Conservation (phyloP, 2,888 invertebrate genomes). For the Chaetogeoica ovagalla region DNA sequence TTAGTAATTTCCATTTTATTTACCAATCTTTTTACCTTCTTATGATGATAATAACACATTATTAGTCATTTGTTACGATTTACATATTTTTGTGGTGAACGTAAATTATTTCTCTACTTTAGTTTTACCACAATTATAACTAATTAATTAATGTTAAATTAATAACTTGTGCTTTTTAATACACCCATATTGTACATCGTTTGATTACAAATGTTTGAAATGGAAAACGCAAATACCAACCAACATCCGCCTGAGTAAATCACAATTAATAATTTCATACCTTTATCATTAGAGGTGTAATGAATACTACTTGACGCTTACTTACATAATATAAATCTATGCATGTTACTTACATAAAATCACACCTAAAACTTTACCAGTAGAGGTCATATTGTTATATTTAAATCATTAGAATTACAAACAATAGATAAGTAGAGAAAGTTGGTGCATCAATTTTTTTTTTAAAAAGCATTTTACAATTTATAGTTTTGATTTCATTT, state of each 20-base stretch:
- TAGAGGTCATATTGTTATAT: no score
- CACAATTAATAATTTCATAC: background rate
- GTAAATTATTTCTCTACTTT: no score
- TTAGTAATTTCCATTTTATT: background rate
- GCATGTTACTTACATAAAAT: background rate
- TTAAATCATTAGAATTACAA: no score
- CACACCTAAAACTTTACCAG: background rate
- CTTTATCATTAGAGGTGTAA: conserved; percentile 16
- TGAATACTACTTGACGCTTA: background rate
- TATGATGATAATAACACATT: background rate
- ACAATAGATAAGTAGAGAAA: no score
- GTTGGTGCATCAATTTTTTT: no score
- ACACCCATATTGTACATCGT: background rate
- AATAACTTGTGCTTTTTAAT: background rate
- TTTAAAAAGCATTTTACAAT: no score
- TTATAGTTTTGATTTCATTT: no score
- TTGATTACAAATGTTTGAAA: background rate
- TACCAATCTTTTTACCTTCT: background rate
- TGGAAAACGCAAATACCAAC: conserved; percentile 3
- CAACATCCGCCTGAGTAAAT: conserved; percentile 29
- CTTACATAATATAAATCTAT: background rate
- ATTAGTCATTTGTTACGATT: no score
- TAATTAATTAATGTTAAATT: background rate
- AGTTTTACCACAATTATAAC: no score
- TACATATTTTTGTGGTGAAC: background rate